These are phyloP conservation scores for Diplazon laetatorius DNA, from an alignment of 2,888 invertebrate species.

Conservation along the genomic window DNA sequence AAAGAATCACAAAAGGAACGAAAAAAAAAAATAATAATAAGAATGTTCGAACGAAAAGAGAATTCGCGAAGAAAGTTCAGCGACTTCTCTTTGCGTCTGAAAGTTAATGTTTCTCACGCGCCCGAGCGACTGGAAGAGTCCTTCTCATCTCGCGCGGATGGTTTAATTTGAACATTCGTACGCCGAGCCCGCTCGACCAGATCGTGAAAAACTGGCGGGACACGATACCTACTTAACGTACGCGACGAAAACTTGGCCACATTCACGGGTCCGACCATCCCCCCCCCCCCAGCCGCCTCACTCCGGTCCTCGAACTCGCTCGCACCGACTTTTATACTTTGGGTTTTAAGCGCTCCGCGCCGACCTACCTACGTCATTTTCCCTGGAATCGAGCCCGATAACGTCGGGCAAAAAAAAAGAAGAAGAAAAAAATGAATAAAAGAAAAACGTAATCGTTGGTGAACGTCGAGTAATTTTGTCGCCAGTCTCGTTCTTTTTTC, in stretches of 20 bases:
- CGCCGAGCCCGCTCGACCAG: conserved; percentile 42
- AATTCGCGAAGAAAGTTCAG: neutral
- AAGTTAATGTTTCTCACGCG: conserved; percentile 30
- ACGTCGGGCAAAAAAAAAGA: conserved; percentile 27
- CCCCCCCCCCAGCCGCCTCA: neutral
- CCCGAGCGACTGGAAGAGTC: neutral
- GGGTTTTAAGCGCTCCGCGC: conserved; percentile 39
- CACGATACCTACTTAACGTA: conserved; percentile 6
- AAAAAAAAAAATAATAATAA: too few species aligned
- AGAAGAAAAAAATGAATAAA: neutral
- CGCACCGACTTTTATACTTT: conserved; percentile 54
- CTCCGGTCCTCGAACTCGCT: neutral
- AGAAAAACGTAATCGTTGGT: conserved; percentile 50
- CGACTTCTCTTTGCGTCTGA: neutral
- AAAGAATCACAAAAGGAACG: too few species aligned
- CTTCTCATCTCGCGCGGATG: conserved; percentile 27
- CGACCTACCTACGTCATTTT: conserved; percentile 34
- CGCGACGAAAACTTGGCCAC: conserved; percentile 53
- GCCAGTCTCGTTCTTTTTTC: conserved; percentile 22
- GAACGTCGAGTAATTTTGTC: conserved; percentile 57
- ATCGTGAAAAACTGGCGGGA: conserved; percentile 48
- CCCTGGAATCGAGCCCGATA: conserved; percentile 41
- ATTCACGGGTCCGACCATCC: conserved; percentile 26
- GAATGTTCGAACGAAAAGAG: neutral
- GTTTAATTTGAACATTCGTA: conserved; percentile 58